Evolutionary conservation across 2,797 vertebrate genomes (phyloP), one percentile per base, ranked within the genome.

Genomic region (Momotus momota): DNA sequence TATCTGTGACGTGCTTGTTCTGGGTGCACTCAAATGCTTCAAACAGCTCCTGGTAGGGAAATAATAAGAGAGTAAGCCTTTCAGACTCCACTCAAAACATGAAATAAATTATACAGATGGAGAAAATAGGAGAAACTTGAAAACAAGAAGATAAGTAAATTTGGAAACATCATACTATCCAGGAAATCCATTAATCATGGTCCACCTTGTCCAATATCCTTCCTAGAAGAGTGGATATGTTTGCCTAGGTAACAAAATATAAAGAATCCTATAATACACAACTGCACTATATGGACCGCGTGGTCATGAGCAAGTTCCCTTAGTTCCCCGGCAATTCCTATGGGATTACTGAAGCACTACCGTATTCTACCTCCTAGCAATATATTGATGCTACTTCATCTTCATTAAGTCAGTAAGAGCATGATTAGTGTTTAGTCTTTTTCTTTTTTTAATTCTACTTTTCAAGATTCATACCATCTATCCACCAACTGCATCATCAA

Each of bases 1-100:
- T 86, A 1, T 96, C 96, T 57, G 86, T 49, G 52, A 62, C 11
- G 25, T 46, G 62, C 31, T 96, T 96, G 85, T 92, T 98, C 97
- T 91, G 96, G 4, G 78, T 72, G 78, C 96, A 96, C 55, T 98
- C 93, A 96, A 99, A 98, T 14, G 97, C 97, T 92, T 97, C 97
- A 40, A 98, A 99, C 16, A 99, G 96, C 64, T 99, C 99, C 99
- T 99, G 95, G 58, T 1, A 86, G 57, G 16, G 94, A 94, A 97
- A 84, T 54, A 88, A 78, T 33, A 35, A 48, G 79, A 81, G 26
- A 89, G 38, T 25, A 90, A 81, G 33, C 27, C 10, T 80, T 86
- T 81, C 74, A 82, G 71, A 71, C 15, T 35, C 33, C 15, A 51
- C 13, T 66, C 43, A 79, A 80, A 54, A 46, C 3, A 79, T 5